Percentiles rank a stretch among this genome's conserved stretches.
Conservation (phyloP, 2,888 invertebrate genomes). For the Athetis lepigone region DNA sequence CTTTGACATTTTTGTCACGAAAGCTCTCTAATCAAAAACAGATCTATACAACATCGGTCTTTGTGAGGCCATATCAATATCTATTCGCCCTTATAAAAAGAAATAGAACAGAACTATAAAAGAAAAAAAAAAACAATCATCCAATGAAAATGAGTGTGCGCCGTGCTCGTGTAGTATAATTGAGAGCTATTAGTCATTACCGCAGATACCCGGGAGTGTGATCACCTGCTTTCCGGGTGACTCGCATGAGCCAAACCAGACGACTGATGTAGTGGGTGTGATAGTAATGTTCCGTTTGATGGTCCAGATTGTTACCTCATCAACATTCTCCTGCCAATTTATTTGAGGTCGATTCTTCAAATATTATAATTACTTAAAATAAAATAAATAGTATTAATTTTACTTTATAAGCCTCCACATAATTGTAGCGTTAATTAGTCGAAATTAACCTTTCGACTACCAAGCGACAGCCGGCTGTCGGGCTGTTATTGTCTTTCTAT, state of each 20-base stretch:
- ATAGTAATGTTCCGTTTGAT: slow-evolving; percentile 22
- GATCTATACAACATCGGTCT: too few species aligned
- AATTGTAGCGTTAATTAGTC: too few species aligned
- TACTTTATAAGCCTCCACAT: too few species aligned
- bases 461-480: too few species aligned
- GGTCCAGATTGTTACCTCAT: not conserved
- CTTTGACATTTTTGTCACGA: too few species aligned
- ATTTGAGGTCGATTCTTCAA: not conserved
- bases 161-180: slow-evolving; percentile 24
- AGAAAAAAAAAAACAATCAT: slow-evolving; percentile 33
- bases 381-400: too few species aligned
- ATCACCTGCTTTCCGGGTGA: slow-evolving; percentile 31
- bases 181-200: slow-evolving; percentile 37
- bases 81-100: not conserved
- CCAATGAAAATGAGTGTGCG: slow-evolving; percentile 7
- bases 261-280: slow-evolving; percentile 18
- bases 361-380: too few species aligned
- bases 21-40: too few species aligned
- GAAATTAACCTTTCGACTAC: too few species aligned
- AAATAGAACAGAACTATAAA: slow-evolving; percentile 38
- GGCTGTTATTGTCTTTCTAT: too few species aligned
- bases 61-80: too few species aligned
- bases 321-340: not conserved
- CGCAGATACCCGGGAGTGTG: slow-evolving; percentile 31
- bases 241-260: slow-evolving; percentile 38